phyloP scores from a whole-genome alignment of 30 jellyfish, hydroid and myxozoan genomes.

The Chrysaora quinquecirrha region DNA sequence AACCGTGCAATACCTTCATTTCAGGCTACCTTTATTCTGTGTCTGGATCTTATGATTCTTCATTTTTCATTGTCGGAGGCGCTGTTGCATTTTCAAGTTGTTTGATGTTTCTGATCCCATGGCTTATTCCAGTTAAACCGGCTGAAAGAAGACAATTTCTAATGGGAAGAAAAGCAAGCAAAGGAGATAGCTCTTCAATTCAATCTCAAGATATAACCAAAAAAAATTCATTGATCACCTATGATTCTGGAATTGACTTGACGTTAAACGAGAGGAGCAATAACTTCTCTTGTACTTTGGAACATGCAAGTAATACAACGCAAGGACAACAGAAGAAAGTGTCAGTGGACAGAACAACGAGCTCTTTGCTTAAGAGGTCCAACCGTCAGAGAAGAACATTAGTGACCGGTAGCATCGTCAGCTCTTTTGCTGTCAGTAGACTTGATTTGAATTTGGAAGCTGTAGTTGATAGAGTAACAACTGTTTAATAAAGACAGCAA shows the following conservation, averaged over 20 bases:
- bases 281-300: conserved; percentile 43
- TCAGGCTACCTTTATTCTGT: conserved; percentile 71
- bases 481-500: too few species aligned
- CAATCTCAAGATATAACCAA: conserved; percentile 24
- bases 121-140: conserved; percentile 52
- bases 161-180: neutral
- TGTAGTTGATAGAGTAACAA: conserved; percentile 61
- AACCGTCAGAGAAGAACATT: conserved; percentile 32
- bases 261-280: conserved; percentile 36
- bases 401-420: conserved; percentile 44
- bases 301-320: too few species aligned
- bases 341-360: neutral
- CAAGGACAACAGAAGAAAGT: neutral
- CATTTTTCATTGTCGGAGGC: conserved; percentile 71
- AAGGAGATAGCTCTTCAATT: neutral
- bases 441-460: conserved; percentile 27
- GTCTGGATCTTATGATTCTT: conserved; percentile 52
- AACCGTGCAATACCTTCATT: neutral
- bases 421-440: conserved; percentile 62
- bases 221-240: conserved; percentile 48
- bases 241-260: conserved; percentile 63
- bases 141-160: neutral
- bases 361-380: conserved; percentile 20
- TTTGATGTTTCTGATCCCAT: conserved; percentile 67
- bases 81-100: conserved; percentile 52